Conservation (phyloP, 1,140 invertebrate species). For the Odontomachus brunneus region DNA sequence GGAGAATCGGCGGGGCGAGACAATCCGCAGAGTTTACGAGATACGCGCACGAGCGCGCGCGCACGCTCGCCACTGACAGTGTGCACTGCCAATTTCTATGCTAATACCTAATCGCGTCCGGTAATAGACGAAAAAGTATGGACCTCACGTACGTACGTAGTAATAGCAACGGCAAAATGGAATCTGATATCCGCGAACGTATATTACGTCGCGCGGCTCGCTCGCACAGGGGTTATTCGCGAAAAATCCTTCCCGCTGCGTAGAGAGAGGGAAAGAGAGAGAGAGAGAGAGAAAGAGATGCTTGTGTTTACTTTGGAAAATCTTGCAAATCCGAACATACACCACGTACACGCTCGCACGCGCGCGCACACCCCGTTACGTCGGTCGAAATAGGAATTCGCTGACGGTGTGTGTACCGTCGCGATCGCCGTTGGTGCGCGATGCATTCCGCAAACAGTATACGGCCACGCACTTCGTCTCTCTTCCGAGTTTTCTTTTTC, state of each 20-base stretch:
- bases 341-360: slow-evolving; percentile 32
- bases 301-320: slow-evolving; percentile 42
- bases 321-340: neutral
- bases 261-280: too few relatives aligned
- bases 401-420: slow-evolving; percentile 20
- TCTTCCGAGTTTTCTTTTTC: neutral
- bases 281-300: too few relatives aligned
- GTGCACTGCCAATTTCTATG: slow-evolving; percentile 52
- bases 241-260: slow-evolving; percentile 23
- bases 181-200: slow-evolving; percentile 49
- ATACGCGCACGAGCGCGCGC: too few relatives aligned
- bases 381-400: slow-evolving; percentile 62
- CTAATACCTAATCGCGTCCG: slow-evolving; percentile 37
- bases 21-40: slow-evolving; percentile 21
- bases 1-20: neutral
- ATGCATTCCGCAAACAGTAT: slow-evolving; percentile 60
- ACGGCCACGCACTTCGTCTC: slow-evolving; percentile 27
- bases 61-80: neutral
- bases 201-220: neutral
- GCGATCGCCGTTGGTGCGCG: slow-evolving; percentile 33
- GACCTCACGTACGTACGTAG: slow-evolving; percentile 39
- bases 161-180: slow-evolving; percentile 25
- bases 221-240: neutral
- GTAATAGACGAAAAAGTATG: slow-evolving; percentile 32
- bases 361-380: slow-evolving; percentile 41